phyloP scores from a whole-genome alignment of 2,113 vertebrate genomes.

The Solea senegalensis region DNA sequence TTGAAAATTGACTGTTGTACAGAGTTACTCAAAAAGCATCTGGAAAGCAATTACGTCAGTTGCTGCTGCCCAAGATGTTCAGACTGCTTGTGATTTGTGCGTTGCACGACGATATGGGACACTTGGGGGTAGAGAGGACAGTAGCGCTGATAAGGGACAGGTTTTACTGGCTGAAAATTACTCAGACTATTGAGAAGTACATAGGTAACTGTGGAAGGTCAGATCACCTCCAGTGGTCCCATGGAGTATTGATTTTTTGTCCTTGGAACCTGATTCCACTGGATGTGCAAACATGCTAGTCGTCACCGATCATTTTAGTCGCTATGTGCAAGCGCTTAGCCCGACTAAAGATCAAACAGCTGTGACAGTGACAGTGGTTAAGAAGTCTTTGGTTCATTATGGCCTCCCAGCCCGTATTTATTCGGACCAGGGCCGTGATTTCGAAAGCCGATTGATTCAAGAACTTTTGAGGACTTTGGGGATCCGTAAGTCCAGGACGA shows the following conservation, averaged over 20 bases:
- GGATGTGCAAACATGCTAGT: background rate
- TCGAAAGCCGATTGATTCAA: background rate
- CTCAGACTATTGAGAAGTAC: background rate
- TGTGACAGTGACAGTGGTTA: background rate
- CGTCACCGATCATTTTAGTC: background rate
- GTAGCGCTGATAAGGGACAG: background rate
- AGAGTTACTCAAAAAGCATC: too few relatives aligned
- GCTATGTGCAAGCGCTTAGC: background rate
- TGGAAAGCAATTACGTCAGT: background rate
- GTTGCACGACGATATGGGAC: too few relatives aligned
- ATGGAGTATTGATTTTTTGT: background rate
- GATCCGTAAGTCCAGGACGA: background rate
- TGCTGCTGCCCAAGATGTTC: background rate
- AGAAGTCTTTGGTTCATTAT: background rate
- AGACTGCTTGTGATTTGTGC: background rate
- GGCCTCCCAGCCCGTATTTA: background rate
- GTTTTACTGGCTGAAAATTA: background rate
- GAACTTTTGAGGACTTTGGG: background rate
- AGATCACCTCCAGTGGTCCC: background rate
- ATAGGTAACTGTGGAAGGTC: background rate
- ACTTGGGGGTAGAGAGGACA: background rate
- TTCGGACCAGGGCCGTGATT: background rate
- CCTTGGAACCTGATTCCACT: background rate
- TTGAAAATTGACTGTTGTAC: too few relatives aligned
- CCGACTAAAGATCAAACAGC: background rate